Conservation (phyloP, 23 tunicate species). For the Oikopleura dioica region DNA sequence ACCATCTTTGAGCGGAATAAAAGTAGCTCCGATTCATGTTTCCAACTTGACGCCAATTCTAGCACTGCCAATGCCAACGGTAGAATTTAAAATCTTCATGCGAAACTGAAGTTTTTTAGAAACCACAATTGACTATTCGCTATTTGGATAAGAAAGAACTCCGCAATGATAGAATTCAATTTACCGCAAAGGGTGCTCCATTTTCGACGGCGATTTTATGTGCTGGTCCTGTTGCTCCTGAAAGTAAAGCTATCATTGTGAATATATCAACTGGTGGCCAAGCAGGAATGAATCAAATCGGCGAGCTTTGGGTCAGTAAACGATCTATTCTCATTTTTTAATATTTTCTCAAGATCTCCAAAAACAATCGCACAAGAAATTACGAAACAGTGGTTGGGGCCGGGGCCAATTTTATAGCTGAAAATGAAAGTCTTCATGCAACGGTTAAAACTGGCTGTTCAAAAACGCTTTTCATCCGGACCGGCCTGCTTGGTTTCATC, state of each 20-base stretch:
- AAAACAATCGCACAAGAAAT: neutral
- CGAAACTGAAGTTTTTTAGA: too few species aligned
- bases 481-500: neutral
- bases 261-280: neutral
- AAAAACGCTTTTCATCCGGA: neutral
- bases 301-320: neutral
- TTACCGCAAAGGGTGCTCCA: neutral
- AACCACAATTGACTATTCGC: too few species aligned
- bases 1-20: too few species aligned
- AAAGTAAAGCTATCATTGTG: neutral
- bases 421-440: neutral
- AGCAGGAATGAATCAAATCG: neutral
- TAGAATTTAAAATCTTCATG: too few species aligned
- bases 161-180: slow-evolving; percentile 5
- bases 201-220: neutral
- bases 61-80: too few species aligned
- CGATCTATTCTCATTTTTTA: too few species aligned
- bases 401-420: neutral
- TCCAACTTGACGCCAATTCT: too few species aligned
- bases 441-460: neutral
- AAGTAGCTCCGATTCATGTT: too few species aligned
- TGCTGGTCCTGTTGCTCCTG: neutral
- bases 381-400: neutral
- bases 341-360: too few species aligned
- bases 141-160: too few species aligned